Conservation (phyloP, 2,797 vertebrate species). For the Semotilus atromaculatus region DNA sequence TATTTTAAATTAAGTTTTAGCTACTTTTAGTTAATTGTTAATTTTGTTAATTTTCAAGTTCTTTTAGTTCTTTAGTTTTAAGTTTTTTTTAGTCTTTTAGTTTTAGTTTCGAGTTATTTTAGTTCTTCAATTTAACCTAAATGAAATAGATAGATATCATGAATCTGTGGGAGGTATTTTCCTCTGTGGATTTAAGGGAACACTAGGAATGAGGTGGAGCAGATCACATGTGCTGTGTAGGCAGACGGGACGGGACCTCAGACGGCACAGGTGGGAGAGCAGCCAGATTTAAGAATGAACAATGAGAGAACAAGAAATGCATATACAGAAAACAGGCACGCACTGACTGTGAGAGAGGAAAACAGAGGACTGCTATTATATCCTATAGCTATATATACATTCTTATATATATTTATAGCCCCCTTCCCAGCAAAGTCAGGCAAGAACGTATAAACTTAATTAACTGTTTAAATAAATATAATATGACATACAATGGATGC, state of each 20-base stretch:
- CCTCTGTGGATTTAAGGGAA: conserved; percentile 13
- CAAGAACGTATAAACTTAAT: too few species aligned
- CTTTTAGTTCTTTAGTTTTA: too few species aligned
- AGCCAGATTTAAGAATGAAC: background rate
- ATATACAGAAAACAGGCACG: background rate
- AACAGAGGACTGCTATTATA: background rate
- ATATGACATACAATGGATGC: too few species aligned
- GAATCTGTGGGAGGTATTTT: conserved; percentile 8
- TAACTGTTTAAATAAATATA: too few species aligned
- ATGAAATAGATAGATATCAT: background rate
- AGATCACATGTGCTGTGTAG: conserved; percentile 5
- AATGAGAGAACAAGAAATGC: background rate
- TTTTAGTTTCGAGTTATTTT: too few species aligned
- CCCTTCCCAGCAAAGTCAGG: too few species aligned
- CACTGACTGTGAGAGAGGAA: background rate
- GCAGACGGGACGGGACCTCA: background rate
- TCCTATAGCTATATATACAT: background rate
- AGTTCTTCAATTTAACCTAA: background rate
- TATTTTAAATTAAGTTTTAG: background rate
- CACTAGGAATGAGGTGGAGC: conserved; percentile 15
- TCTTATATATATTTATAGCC: too few species aligned
- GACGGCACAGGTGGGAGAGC: conserved; percentile 7
- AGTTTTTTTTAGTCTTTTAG: too few species aligned
- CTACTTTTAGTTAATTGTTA: background rate
- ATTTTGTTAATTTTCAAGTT: too few species aligned